These are phyloP conservation scores for Sisor rabdophorus DNA, from an alignment of 2,113 vertebrate species.

Conservation along the genomic window DNA sequence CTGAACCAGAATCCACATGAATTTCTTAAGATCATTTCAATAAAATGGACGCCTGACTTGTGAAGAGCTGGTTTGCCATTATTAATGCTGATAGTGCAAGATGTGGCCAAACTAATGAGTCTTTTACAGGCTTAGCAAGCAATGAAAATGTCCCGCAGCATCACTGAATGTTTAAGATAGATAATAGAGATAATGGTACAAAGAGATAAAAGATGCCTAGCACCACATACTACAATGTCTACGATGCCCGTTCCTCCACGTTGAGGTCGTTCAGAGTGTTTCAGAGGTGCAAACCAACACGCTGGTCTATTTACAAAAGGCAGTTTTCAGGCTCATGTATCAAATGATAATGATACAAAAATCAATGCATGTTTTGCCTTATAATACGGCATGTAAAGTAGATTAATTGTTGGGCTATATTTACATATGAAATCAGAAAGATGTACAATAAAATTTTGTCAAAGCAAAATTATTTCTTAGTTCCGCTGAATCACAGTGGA, in stretches of 20 bases:
- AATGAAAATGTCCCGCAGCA: slow-evolving; percentile 47
- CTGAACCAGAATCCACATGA: not conserved
- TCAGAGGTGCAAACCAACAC: not conserved
- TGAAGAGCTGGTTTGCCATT: slow-evolving; percentile 45
- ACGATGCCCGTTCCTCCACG: not conserved
- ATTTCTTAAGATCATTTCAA: slow-evolving; percentile 44
- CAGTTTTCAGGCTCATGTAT: not conserved
- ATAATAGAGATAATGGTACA: slow-evolving; percentile 44
- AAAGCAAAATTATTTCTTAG: not conserved
- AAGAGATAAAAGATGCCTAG: slow-evolving; percentile 37
- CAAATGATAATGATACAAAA: not conserved
- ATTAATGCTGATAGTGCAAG: slow-evolving; percentile 56
- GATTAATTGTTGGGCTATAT: not conserved
- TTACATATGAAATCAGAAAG: not conserved
- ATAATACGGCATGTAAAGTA: not conserved
- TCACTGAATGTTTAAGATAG: slow-evolving; percentile 52
- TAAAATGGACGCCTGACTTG: slow-evolving; percentile 36
- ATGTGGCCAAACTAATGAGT: slow-evolving; percentile 59
- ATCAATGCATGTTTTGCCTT: not conserved
- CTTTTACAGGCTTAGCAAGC: slow-evolving; percentile 46
- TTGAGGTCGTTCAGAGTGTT: not conserved
- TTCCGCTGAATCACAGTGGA: too few relatives aligned
- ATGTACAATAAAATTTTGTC: not conserved
- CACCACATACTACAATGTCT: not conserved
- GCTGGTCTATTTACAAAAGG: not conserved